A percentile compares a stretch with the other conserved stretches of the same genome.
Evolutionary conservation across 2,113 vertebrate species (phyloP).

Genomic region (Chloropsis hardwickii): DNA sequence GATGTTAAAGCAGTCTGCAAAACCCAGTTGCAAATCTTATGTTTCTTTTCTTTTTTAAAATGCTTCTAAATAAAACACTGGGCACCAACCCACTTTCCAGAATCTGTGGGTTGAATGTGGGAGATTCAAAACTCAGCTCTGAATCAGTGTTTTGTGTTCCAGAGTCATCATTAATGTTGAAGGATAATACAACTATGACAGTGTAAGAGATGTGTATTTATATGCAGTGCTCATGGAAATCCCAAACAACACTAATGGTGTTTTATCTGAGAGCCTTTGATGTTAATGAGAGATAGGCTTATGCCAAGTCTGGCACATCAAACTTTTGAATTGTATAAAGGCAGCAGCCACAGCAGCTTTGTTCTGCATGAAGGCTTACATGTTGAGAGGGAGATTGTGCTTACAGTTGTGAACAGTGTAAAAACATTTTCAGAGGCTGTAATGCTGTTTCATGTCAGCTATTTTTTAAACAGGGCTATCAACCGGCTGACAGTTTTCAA

Average conservation of each 20-base stretch:
- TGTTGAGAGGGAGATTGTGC: conserved; percentile 22
- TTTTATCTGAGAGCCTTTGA: conserved; percentile 61
- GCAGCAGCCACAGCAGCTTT: conserved; percentile 47
- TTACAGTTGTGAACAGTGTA: conserved; percentile 19
- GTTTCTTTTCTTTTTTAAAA: neutral
- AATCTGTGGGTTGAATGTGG: neutral
- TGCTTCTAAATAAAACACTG: neutral
- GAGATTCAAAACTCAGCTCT: neutral
- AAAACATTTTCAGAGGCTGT: conserved; percentile 45
- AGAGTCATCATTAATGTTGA: neutral
- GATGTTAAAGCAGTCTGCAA: neutral
- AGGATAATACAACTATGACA: neutral
- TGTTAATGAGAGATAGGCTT: conserved; percentile 44
- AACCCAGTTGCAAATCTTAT: neutral
- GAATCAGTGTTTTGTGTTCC: neutral
- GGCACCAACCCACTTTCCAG: neutral
- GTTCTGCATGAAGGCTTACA: conserved; percentile 56
- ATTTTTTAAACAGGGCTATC: neutral
- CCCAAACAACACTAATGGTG: conserved; percentile 39
- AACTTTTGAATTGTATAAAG: conserved; percentile 29
- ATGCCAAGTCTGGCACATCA: conserved; percentile 49
- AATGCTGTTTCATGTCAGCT: conserved; percentile 17
- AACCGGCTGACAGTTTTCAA: conserved; percentile 11
- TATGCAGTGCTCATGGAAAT: conserved; percentile 30
- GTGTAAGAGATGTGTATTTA: conserved; percentile 48